Conservation (phyloP, 2,113 vertebrate species). For the Peucedramus taeniatus region DNA sequence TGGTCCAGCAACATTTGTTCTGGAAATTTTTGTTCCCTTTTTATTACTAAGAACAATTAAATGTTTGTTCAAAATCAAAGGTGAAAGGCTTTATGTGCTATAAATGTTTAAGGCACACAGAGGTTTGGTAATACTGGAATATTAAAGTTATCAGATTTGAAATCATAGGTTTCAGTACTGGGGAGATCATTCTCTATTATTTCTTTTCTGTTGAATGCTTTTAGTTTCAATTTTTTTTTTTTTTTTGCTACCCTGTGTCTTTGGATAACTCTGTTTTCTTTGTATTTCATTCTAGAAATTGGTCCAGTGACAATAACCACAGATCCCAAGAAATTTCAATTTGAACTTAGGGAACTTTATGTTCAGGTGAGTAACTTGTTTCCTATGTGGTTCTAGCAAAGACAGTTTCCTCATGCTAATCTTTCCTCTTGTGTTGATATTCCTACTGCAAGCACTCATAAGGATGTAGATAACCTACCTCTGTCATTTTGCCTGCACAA, state of each 20-base stretch:
- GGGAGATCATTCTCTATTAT: background rate
- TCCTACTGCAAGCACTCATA: background rate
- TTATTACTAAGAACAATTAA: background rate
- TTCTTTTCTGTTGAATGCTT: background rate
- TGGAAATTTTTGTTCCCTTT: background rate
- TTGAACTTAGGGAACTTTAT: constrained; percentile 94
- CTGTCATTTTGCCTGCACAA: background rate
- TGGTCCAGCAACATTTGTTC: background rate
- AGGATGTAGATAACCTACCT: background rate
- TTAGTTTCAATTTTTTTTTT: background rate
- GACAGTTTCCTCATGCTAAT: background rate
- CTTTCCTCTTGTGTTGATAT: background rate
- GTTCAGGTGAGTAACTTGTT: constrained; percentile 86
- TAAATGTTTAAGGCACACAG: background rate
- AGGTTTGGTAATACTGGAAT: background rate
- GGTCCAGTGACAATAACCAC: constrained; percentile 97
- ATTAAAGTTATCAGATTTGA: background rate
- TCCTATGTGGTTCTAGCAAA: background rate
- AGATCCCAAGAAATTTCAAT: constrained; percentile 97
- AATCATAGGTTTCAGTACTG: background rate
- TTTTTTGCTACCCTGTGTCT: background rate
- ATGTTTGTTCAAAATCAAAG: background rate
- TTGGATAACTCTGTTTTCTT: background rate
- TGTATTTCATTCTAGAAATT: constrained; percentile 81
- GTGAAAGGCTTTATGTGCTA: background rate